Evolutionary conservation across 2,888 invertebrate species (phyloP), one percentile per base, ranked within the genome.

Genomic region (Anorthoa munda): DNA sequence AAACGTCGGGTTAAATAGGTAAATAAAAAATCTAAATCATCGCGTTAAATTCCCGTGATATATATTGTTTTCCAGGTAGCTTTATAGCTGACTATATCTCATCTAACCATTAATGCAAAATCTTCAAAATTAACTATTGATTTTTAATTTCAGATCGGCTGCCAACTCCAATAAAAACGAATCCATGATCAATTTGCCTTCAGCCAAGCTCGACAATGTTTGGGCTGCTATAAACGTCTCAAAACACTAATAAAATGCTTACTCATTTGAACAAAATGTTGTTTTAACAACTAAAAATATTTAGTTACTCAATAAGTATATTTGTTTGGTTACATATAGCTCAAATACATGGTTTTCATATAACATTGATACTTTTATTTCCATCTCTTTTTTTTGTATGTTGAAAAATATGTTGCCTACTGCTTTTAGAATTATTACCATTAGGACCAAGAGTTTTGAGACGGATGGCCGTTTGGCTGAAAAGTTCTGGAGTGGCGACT

Each of bases 181-280:
- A 79, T 85, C 94, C 21, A 90, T 91, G 83, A 92, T 95, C 72
- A 91, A 89, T 77, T 87, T 95, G 83, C 92, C 93, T 13, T 86
- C 93, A 46, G 77, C 93, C 66, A 94, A 93, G 75, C 90, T 96
- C 55, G 95, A 96, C 84, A 94, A 92, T 74, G 89, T 96, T 64
- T 96, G 96, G 96, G 89, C 93, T 55, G 89, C 94, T 51, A 93
- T 96, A 61, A 95, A 94, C 73, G 89, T 94, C 58, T 94, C 95
- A 71, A 94, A 95, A 79, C 95, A 96, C 84, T 94, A 89, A 90
- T 66, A 82, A 53, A 51, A 56, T 64, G 46, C 51, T 60, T 26
- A 53, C 4, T 46, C 51, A 55, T 51, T 46, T 58, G 11, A 69
- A 70, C 69, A 67, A 74, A 63, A 65, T 65, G 59, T 64, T 65